phyloP scores from a whole-genome alignment of 2,888 invertebrate genomes.

The Andrena hattorfiana region DNA sequence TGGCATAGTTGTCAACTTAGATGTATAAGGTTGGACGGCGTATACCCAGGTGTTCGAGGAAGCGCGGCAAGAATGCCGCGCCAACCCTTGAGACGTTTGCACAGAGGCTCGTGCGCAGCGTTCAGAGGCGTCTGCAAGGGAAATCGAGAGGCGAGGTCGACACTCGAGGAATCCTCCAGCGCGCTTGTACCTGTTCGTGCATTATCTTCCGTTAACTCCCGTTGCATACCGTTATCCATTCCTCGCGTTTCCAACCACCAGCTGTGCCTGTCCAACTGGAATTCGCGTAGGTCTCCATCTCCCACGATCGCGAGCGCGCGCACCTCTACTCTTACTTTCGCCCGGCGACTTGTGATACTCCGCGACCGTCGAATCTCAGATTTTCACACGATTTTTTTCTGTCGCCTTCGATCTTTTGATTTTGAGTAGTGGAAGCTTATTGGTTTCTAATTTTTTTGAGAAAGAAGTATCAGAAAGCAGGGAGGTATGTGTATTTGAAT shows the following conservation, averaged over 20 bases:
- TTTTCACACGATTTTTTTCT: slow-evolving; percentile 13
- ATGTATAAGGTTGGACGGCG: no score
- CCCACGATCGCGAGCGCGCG: slow-evolving; percentile 68
- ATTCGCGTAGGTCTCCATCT: slow-evolving; percentile 72
- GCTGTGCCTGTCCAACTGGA: slow-evolving; percentile 53
- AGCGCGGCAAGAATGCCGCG: slow-evolving; percentile 18
- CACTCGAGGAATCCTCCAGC: slow-evolving; percentile 58
- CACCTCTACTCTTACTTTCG: slow-evolving; percentile 69
- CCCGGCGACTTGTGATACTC: slow-evolving; percentile 42
- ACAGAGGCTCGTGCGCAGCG: slow-evolving; percentile 3
- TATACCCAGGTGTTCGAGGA: not conserved
- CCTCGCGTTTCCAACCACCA: slow-evolving; percentile 49
- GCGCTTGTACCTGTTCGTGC: slow-evolving; percentile 58
- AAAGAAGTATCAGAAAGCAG: no score
- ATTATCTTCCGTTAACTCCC: slow-evolving; percentile 72
- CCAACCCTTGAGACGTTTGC: slow-evolving; percentile 3
- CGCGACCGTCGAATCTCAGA: slow-evolving; percentile 24
- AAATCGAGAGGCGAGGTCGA: slow-evolving; percentile 55
- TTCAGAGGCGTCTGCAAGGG: slow-evolving; percentile 13
- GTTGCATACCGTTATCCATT: slow-evolving; percentile 67
- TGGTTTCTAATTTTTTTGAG: no score
- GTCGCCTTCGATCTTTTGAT: not conserved
- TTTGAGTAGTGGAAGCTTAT: no score
- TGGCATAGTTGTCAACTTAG: no score
- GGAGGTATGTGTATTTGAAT: no score